phyloP scores from a whole-genome alignment of 2,888 invertebrate species.

The Parnassius mnemosyne region DNA sequence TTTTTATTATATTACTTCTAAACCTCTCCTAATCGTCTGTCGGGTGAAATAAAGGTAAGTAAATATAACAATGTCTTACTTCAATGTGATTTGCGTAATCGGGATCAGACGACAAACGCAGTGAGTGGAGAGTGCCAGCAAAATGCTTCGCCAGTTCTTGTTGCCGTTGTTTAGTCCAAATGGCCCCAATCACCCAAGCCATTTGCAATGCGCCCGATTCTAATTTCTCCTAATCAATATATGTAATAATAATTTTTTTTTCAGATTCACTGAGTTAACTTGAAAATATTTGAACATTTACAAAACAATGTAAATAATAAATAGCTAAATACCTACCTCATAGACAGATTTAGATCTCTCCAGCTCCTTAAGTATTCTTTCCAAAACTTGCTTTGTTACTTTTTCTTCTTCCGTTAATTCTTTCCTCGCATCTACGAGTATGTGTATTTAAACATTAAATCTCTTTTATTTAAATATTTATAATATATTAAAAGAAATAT shows the following conservation, averaged over 20 bases:
- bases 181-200: slow-evolving; percentile 85
- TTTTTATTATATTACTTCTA: too few species aligned
- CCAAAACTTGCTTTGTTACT: slow-evolving; percentile 47
- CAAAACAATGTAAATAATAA: background rate
- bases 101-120: slow-evolving; percentile 80
- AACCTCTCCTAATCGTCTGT: too few species aligned
- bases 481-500: too few species aligned
- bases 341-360: slow-evolving; percentile 81
- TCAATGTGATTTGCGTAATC: slow-evolving; percentile 69
- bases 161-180: slow-evolving; percentile 84
- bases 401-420: slow-evolving; percentile 43
- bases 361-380: slow-evolving; percentile 76
- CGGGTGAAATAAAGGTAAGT: background rate
- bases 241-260: too few species aligned
- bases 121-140: slow-evolving; percentile 79
- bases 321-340: slow-evolving; percentile 51
- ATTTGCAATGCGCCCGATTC: slow-evolving; percentile 80
- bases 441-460: too few species aligned
- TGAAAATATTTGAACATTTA: too few species aligned
- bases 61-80: slow-evolving; percentile 36
- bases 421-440: slow-evolving; percentile 4
- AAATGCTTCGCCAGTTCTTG: slow-evolving; percentile 82
- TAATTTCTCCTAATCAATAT: slow-evolving; percentile 68
- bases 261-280: too few species aligned
- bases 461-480: too few species aligned